Evolutionary conservation across 2,797 vertebrate species (phyloP), one percentile per base, ranked within the genome.

Genomic region (Gymnoscopelus braueri): DNA sequence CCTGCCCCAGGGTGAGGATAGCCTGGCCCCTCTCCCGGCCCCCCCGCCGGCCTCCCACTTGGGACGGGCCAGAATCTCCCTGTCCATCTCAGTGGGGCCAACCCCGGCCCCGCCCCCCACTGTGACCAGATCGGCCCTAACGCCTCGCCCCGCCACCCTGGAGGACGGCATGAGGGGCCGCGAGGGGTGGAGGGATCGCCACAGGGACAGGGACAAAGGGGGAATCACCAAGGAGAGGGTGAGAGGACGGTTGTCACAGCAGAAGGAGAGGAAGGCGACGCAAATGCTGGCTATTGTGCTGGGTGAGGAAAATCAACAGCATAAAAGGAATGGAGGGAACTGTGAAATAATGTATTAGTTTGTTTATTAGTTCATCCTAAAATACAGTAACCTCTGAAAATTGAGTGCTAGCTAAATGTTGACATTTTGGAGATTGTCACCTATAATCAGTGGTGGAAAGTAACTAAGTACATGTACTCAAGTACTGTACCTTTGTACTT

Each of bases 261-360:
- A 95, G 89, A 95, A 94, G 76, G 94, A 95, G 79, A 83, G 92
- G 64, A 94, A 94, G 69, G 93, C 93, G 0, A 94, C 93, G 0
- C 90, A 95, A 89, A 94, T 95, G 93, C 88, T 95, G 5, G 93
- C 93, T 0, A 93, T 95, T 10, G 93, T 94, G 71, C 89, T 95
- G 0, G 93, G 93, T 94, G 82, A 93, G 91, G 15, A 59, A 35
- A 13, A 23, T 39, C 39, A 39, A 9, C 39, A 39, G 39, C 39
- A 14, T 4, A n/a, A 13, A 51, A 6, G 6, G 50, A 51, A n/a
- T 51, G 2, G 49, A 51, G 13, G n/a, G 13, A 51, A 51, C 50
- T n/a, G 50, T 51, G 13, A 51, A 51, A 44, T 44, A 44, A 44
- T 35, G 32, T 35, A 35, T 35, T 35, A 6, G 32, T 35, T 35